Evolutionary conservation across 1,140 invertebrate species (phyloP).

Genomic region (Lepidostoma basale): DNA sequence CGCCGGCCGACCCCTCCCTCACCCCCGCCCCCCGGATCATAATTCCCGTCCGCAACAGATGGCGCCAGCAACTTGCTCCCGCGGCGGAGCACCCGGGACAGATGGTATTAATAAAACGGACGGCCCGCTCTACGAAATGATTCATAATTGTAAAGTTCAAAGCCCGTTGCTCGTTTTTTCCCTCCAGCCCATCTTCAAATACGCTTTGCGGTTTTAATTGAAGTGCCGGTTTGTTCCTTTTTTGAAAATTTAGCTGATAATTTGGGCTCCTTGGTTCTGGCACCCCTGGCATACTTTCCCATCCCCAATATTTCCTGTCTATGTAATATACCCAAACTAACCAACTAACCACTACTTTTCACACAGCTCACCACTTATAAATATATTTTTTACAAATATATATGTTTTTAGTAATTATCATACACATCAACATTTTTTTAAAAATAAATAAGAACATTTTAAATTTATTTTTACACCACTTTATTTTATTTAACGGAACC

Average conservation of each 20-base stretch:
- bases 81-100: slow-evolving; percentile 30
- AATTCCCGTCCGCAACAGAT: slow-evolving; percentile 46
- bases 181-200: slow-evolving; percentile 27
- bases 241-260: background rate
- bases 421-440: no score
- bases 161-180: slow-evolving; percentile 25
- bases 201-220: slow-evolving; percentile 30
- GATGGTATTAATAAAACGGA: slow-evolving; percentile 47
- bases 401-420: no score
- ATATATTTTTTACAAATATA: no score
- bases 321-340: no score
- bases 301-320: no score
- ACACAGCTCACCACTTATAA: no score
- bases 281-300: no score
- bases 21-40: slow-evolving; percentile 36
- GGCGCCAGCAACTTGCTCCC: slow-evolving; percentile 40
- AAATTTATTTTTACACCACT: no score
- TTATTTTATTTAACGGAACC: no score
- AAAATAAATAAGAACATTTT: no score
- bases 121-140: slow-evolving; percentile 42
- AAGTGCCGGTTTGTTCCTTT: slow-evolving; percentile 26
- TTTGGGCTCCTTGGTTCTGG: no score
- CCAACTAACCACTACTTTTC: no score
- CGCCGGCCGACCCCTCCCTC: slow-evolving; percentile 1
- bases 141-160: slow-evolving; percentile 46